phyloP scores from a whole-genome alignment of 2,888 invertebrate species.

The Achlya flavicornis region DNA sequence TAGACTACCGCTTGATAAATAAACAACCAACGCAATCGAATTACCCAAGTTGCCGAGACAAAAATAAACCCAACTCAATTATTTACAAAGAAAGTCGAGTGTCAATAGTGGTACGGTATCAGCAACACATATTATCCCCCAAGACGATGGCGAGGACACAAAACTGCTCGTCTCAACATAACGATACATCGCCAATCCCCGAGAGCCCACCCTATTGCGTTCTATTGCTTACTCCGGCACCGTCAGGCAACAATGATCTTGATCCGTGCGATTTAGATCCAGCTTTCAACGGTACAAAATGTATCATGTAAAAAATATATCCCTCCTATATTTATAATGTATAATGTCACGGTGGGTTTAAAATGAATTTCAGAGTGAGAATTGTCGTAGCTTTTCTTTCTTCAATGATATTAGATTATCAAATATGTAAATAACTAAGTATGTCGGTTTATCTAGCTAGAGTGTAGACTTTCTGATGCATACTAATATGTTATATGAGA shows the following conservation, averaged over 20 bases:
- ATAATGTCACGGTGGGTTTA: conserved; percentile 9
- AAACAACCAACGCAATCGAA: neutral
- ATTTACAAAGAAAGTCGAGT: conserved; percentile 23
- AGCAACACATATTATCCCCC: conserved; percentile 47
- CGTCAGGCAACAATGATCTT: conserved; percentile 51
- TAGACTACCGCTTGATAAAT: neutral
- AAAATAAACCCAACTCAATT: conserved; percentile 13
- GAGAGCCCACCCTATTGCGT: conserved; percentile 51
- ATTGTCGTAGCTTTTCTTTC: neutral
- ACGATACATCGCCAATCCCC: conserved; percentile 62
- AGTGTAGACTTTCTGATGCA: no score
- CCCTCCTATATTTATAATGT: conserved; percentile 10
- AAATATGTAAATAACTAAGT: neutral
- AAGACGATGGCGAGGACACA: conserved; percentile 54
- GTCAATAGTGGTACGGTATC: conserved; percentile 37
- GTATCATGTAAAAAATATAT: conserved; percentile 12
- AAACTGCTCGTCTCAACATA: conserved; percentile 63
- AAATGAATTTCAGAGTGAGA: neutral
- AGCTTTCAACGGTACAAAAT: conserved; percentile 10
- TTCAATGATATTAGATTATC: neutral
- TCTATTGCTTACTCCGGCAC: conserved; percentile 48
- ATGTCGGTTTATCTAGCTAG: neutral
- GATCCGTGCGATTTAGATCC: conserved; percentile 43
- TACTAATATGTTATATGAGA: no score
- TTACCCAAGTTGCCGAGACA: conserved; percentile 2